phyloP scores from a whole-genome alignment of 2,113 vertebrate species.

The Sorex fumeus region DNA sequence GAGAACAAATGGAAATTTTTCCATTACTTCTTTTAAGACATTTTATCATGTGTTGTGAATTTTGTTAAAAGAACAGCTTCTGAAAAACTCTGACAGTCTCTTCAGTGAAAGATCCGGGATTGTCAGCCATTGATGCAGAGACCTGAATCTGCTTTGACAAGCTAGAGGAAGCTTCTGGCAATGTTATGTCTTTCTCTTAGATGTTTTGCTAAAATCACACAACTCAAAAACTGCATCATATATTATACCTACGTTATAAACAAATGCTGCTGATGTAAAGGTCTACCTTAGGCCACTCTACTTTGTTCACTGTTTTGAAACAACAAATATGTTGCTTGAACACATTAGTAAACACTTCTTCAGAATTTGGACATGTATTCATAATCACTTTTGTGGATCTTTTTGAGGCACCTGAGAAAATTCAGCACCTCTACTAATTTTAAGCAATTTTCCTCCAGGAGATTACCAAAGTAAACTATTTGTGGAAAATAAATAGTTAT shows the following conservation, averaged over 20 bases:
- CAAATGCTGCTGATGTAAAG: slow-evolving; percentile 87
- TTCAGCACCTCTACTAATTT: slow-evolving; percentile 61
- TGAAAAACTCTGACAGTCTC: slow-evolving; percentile 88
- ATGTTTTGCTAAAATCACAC: slow-evolving; percentile 88
- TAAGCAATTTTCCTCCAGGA: slow-evolving; percentile 65
- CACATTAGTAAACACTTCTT: slow-evolving; percentile 81
- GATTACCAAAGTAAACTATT: neutral
- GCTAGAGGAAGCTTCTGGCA: slow-evolving; percentile 88
- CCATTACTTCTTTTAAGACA: slow-evolving; percentile 80
- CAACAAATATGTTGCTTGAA: slow-evolving; percentile 78
- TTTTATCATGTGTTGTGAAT: slow-evolving; percentile 76
- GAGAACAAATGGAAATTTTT: slow-evolving; percentile 85
- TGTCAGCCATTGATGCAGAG: slow-evolving; percentile 88
- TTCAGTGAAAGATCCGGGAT: slow-evolving; percentile 84
- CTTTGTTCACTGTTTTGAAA: slow-evolving; percentile 77
- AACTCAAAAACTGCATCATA: slow-evolving; percentile 81
- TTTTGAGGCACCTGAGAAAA: slow-evolving; percentile 76
- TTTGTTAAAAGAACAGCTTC: slow-evolving; percentile 83
- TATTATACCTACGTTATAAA: slow-evolving; percentile 86
- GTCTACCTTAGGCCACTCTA: slow-evolving; percentile 80
- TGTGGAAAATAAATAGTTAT: slow-evolving; percentile 41
- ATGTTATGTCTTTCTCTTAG: slow-evolving; percentile 88
- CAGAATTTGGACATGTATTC: slow-evolving; percentile 65
- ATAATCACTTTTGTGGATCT: slow-evolving; percentile 69
- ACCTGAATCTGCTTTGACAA: slow-evolving; percentile 88